phyloP scores from a whole-genome alignment of 2,113 vertebrate genomes.

The Orthonyx spaldingii region DNA sequence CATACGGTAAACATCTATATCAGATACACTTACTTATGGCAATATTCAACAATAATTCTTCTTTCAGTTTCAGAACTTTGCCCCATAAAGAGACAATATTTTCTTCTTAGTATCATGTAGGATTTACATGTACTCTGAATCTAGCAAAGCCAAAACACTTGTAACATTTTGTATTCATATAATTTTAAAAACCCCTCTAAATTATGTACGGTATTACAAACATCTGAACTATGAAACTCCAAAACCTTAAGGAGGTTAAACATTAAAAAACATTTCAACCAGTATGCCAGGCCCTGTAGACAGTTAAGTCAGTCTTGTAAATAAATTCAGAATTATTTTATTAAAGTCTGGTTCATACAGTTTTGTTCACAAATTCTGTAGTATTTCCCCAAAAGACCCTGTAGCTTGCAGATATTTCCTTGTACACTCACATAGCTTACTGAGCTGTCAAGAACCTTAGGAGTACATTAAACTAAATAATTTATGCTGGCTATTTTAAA shows the following conservation, averaged over 20 bases:
- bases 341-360: background rate
- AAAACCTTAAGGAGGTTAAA: background rate
- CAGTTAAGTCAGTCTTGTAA: background rate
- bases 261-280: background rate
- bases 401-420: background rate
- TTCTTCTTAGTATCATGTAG: background rate
- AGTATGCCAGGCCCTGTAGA: background rate
- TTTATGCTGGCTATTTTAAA: background rate
- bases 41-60: constrained; percentile 73
- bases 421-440: background rate
- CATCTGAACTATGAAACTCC: background rate
- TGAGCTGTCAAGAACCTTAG: background rate
- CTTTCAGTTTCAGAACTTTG: constrained; percentile 70
- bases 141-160: background rate
- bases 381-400: background rate
- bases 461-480: background rate
- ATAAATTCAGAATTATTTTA: background rate
- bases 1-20: background rate
- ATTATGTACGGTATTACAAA: background rate
- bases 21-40: constrained; percentile 62
- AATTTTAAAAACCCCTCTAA: background rate
- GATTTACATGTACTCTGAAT: background rate
- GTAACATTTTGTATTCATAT: background rate
- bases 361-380: background rate
- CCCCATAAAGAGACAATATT: constrained; percentile 55